Percentiles rank a stretch among this genome's conserved stretches.
phyloP scores from a whole-genome alignment of 2,888 invertebrate genomes.

The Cryptophagus acutangulus region DNA sequence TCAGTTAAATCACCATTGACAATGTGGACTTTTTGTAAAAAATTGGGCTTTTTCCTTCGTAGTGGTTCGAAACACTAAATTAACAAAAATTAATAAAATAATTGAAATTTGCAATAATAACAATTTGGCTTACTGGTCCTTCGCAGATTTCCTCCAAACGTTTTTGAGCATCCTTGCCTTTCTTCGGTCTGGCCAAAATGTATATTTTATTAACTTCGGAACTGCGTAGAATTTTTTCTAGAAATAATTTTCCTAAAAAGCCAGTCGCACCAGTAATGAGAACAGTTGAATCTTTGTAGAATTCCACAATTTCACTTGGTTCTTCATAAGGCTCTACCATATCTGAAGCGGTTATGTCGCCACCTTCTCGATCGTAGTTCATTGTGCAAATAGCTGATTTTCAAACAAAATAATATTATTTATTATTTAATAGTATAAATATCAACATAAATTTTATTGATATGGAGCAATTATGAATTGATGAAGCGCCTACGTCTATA shows the following conservation, averaged over 20 bases:
- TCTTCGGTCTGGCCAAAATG: constrained; percentile 39
- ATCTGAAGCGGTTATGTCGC: constrained; percentile 50
- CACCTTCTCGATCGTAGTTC: no score
- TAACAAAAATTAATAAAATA: no score
- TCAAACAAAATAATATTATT: no score
- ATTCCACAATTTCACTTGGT: constrained; percentile 34
- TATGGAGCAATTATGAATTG: no score
- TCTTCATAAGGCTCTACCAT: constrained; percentile 44
- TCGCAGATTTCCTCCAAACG: constrained; percentile 55
- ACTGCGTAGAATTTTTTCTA: constrained; percentile 39
- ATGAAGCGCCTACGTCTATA: no score
- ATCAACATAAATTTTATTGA: no score
- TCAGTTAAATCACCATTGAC: constrained; percentile 54
- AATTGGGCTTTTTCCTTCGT: constrained; percentile 50
- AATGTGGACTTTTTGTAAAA: constrained; percentile 53
- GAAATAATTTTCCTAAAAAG: constrained; percentile 43
- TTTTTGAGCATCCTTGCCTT: constrained; percentile 34
- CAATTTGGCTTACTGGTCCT: constrained; percentile 54
- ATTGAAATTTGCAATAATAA: no score
- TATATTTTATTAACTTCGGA: constrained; percentile 42
- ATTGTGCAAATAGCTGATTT: no score
- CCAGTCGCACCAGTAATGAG: constrained; percentile 45
- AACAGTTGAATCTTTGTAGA: constrained; percentile 37
- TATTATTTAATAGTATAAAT: no score
- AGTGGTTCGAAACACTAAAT: constrained; percentile 40